Evolutionary conservation across 1,140 invertebrate genomes (phyloP), one percentile per base, ranked within the genome.

Genomic region (Saxidomus purpurata): DNA sequence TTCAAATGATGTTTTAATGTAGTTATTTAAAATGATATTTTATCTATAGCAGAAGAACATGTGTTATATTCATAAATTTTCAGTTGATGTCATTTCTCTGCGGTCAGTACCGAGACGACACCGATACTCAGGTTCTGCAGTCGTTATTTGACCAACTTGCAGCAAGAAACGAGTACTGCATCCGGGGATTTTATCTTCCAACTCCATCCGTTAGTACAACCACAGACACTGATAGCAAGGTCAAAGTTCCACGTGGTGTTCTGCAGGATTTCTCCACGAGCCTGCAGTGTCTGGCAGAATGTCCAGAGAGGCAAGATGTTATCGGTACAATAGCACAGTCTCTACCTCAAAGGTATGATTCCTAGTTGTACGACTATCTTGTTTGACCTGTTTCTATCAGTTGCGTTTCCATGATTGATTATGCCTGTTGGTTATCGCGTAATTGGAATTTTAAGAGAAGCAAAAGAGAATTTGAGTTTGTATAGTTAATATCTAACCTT

Each of bases 201-300:
- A 38, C 76, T 0, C 76, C 86, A n/a, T 67, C 86, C 31, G 19
- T 81, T 1, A 55, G 52, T n/a, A 77, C 86, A n/a, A 40, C 47
- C 1, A 31, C 25, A 25, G 69, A 36, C 6, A 67, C 61, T 40
- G 83, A 91, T 9, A n/a, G 52, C 2, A 90, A 89, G 47, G 22
- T 79, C 1, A 89, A 71, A 52, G 67, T 90, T 36, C 89, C 92
- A 17, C 89, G 92, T 36, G 89, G 92, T 25, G 85, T 90, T 71
- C 67, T 94, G 0, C 63, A 82, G 17, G 93, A 92, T 86, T 94
- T 92, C 52, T 25, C 61, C 8, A 89, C 89, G 22, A 92, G 91
- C 43, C 82, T 94, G 0, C 90, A 93, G 43, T 91, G 91, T 74
- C 61, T 94, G 8, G 43, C 88, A 15, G 93, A 94, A 80, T 92